These are phyloP conservation scores for Tubiluchus corallicola DNA, from an alignment of 2,888 invertebrate species.

Conservation along the genomic window DNA sequence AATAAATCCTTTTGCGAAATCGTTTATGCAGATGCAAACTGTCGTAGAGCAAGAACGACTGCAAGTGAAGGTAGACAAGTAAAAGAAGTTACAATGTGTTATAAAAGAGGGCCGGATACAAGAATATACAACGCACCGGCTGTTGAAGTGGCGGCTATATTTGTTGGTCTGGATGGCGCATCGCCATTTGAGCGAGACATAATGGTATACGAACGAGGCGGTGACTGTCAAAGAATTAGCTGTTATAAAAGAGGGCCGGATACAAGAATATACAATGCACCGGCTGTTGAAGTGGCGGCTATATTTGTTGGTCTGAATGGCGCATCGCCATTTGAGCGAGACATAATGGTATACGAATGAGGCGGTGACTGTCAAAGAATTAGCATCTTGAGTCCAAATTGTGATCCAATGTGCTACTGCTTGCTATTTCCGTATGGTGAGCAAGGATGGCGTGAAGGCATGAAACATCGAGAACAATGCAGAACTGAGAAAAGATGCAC, in stretches of 20 bases:
- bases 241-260: too few relatives aligned
- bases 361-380: neutral
- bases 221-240: too few relatives aligned
- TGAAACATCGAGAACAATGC: neutral
- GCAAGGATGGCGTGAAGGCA: neutral
- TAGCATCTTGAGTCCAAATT: neutral
- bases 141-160: too few relatives aligned
- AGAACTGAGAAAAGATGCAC: neutral
- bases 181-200: too few relatives aligned
- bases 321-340: constrained; percentile 14
- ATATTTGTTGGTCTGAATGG: constrained; percentile 13
- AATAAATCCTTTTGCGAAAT: constrained; percentile 13
- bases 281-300: constrained; percentile 8
- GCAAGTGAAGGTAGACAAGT: too few relatives aligned
- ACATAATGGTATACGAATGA: constrained; percentile 12
- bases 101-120: too few relatives aligned
- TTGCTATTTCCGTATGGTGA: constrained; percentile 4
- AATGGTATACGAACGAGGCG: too few relatives aligned
- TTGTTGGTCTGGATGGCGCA: too few relatives aligned
- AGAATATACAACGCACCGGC: too few relatives aligned
- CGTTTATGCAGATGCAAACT: constrained; percentile 15
- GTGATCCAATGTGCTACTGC: constrained; percentile 5
- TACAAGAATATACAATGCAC: too few relatives aligned
- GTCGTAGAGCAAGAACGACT: constrained; percentile 12
- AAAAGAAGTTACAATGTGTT: too few relatives aligned